Percentiles rank a stretch among this genome's conserved stretches.
Conservation (phyloP, 2,113 vertebrate species). For the Psammodynastes pulverulentus region DNA sequence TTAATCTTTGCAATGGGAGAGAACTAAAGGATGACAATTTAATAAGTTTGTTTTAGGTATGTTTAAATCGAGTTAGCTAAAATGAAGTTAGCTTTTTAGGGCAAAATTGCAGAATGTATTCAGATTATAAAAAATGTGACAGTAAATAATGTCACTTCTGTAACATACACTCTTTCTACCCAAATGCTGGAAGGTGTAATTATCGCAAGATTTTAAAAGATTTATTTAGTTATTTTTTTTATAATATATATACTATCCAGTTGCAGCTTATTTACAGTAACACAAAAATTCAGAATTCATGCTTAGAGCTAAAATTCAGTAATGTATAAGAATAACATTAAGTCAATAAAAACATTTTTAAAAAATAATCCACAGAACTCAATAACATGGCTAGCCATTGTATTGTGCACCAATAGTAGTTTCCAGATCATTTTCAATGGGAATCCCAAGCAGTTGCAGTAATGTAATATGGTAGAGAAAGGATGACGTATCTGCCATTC, state of each 20-base stretch:
- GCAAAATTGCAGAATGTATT: background rate
- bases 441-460: background rate
- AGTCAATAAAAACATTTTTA: background rate
- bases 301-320: background rate
- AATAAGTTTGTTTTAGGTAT: background rate
- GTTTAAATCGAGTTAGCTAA: too few relatives aligned
- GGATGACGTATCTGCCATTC: background rate
- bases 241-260: background rate
- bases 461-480: background rate
- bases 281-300: background rate
- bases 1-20: background rate
- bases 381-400: background rate
- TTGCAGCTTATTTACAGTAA: background rate
- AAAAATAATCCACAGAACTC: background rate
- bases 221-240: background rate
- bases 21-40: too few relatives aligned
- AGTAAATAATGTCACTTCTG: background rate
- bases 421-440: background rate
- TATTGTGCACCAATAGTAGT: background rate
- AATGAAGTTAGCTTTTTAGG: background rate
- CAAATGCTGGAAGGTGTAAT: background rate
- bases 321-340: background rate
- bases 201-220: background rate
- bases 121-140: background rate
- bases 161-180: too few relatives aligned